A percentile compares a stretch with the other conserved stretches of the same genome.
Conservation (phyloP, 2,888 invertebrate species). For the Leptothorax acervorum region DNA sequence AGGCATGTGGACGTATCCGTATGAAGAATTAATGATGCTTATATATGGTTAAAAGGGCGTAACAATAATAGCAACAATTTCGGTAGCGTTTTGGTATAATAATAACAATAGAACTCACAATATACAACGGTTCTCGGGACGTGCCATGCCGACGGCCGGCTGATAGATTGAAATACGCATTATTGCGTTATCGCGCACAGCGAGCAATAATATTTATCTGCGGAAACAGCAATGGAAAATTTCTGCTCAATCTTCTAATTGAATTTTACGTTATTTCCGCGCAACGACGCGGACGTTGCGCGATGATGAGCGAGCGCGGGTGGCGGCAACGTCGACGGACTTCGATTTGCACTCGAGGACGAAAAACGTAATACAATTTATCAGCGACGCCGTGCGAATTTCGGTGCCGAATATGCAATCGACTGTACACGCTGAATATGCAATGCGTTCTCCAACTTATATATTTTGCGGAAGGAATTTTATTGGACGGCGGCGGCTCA, state of each 20-base stretch:
- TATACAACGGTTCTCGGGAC: background rate
- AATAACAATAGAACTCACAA: constrained; percentile 17
- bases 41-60: constrained; percentile 13
- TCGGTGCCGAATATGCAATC: constrained; percentile 63
- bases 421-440: constrained; percentile 51
- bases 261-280: constrained; percentile 8
- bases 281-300: background rate
- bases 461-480: constrained; percentile 44
- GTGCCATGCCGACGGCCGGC: background rate
- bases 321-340: background rate
- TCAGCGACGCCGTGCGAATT: constrained; percentile 53
- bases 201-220: constrained; percentile 13
- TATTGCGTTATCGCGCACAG: background rate
- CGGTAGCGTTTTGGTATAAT: constrained; percentile 1
- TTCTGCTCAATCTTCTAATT: constrained; percentile 28
- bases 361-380: constrained; percentile 58
- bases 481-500: constrained; percentile 18
- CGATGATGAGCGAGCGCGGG: constrained; percentile 34
- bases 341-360: constrained; percentile 36
- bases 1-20: background rate
- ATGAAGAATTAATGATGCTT: constrained; percentile 50
- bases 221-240: background rate
- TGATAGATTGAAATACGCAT: background rate
- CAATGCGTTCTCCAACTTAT: constrained; percentile 59
- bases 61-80: constrained; percentile 22